These are phyloP conservation scores for Cactoblastis cactorum DNA, from an alignment of 2,888 invertebrate species.

Conservation along the genomic window DNA sequence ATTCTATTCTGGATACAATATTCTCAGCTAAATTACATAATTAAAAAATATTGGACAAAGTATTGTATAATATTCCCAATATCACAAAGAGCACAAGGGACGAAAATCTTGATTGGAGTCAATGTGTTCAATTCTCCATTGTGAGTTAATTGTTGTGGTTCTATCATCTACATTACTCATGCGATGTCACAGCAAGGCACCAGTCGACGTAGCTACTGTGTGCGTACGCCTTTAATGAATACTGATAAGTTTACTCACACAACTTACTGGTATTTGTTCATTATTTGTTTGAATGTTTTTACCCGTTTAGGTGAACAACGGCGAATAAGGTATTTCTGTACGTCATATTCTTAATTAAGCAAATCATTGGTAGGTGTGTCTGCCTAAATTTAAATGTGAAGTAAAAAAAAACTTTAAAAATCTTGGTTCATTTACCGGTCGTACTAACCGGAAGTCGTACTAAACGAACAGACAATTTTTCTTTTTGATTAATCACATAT, in stretches of 20 bases:
- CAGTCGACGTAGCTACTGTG: conserved; percentile 39
- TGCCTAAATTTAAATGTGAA: background rate
- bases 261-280: conserved; percentile 18
- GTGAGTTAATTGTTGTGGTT: conserved; percentile 38
- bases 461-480: too few relatives aligned
- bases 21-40: background rate
- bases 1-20: too few relatives aligned
- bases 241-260: conserved; percentile 57
- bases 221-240: conserved; percentile 46
- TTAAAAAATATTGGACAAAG: conserved; percentile 5
- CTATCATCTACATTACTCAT: conserved; percentile 44
- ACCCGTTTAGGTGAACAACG: conserved; percentile 15
- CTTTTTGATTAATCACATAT: too few relatives aligned
- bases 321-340: conserved; percentile 8
- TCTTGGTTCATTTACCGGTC: too few relatives aligned
- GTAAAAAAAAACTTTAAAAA: too few relatives aligned
- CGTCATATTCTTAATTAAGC: background rate
- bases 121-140: conserved; percentile 39
- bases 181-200: conserved; percentile 50
- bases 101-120: conserved; percentile 26
- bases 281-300: conserved; percentile 21
- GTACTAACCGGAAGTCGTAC: too few relatives aligned
- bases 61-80: background rate
- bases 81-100: conserved; percentile 5
- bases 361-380: background rate